Percentiles rank a stretch among this genome's conserved stretches.
phyloP scores from a whole-genome alignment of 2,113 vertebrate species.

The Phaethornis superciliosus region DNA sequence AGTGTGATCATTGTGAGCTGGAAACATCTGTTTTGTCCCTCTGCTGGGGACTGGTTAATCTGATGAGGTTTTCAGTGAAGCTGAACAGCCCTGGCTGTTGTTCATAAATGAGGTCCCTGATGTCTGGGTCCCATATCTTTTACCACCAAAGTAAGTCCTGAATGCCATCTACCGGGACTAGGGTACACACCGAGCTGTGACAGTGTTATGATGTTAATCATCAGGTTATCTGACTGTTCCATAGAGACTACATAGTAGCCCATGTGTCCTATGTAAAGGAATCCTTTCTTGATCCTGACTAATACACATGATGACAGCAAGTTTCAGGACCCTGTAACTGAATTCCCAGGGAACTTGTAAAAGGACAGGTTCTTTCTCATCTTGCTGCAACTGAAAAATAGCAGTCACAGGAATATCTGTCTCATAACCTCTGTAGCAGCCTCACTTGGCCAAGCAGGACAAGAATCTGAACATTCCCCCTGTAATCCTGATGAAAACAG shows the following conservation, averaged over 20 bases:
- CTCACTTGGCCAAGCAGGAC: not conserved
- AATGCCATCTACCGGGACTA: not conserved
- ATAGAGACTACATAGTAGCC: not conserved
- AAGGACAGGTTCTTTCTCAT: not conserved
- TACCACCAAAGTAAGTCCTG: not conserved
- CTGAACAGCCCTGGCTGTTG: not conserved
- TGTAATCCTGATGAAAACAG: too few relatives aligned
- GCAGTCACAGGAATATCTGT: not conserved
- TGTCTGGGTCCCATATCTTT: not conserved
- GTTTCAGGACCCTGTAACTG: not conserved
- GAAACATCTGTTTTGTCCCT: not conserved
- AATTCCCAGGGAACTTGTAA: rapidly evolving
- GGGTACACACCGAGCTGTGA: not conserved
- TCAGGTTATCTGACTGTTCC: not conserved
- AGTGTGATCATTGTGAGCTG: not conserved
- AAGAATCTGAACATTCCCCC: too few relatives aligned
- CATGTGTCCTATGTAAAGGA: rapidly evolving
- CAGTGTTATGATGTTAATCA: not conserved
- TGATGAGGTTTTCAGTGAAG: not conserved
- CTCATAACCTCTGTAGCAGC: not conserved
- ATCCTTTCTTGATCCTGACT: not conserved
- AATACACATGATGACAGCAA: not conserved
- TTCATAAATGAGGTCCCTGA: not conserved
- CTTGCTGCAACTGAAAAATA: not conserved
- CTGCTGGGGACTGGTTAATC: not conserved